phyloP scores from a whole-genome alignment of 2,797 vertebrate genomes.

The Salarias fasciatus region DNA sequence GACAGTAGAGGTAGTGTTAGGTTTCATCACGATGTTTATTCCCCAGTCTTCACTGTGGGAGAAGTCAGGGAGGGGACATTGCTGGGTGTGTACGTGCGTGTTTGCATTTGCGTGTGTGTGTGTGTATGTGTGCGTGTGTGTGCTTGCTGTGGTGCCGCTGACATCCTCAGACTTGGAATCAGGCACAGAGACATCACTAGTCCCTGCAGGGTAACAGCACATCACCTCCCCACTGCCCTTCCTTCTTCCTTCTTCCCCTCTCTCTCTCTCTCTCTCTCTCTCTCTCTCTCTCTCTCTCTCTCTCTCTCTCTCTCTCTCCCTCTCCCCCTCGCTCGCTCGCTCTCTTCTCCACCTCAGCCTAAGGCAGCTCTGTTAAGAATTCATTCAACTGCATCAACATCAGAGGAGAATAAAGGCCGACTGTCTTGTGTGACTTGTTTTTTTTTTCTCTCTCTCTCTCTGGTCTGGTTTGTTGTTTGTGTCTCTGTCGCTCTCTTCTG shows the following conservation, averaged over 20 bases:
- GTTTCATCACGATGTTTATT: constrained; percentile 82
- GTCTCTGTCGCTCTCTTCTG: constrained; percentile 27
- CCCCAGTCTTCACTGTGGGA: constrained; percentile 32
- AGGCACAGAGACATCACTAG: constrained; percentile 46
- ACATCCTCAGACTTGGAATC: constrained; percentile 59
- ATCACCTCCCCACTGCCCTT: constrained; percentile 34
- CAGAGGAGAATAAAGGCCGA: constrained; percentile 18
- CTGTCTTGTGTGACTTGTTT: constrained; percentile 11
- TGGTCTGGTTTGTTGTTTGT: constrained; percentile 5
- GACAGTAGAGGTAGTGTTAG: constrained; percentile 65
- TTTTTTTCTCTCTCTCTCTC: background rate
- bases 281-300: no score
- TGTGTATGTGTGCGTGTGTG: constrained; percentile 7
- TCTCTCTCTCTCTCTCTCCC: background rate
- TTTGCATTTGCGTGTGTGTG: constrained; percentile 9
- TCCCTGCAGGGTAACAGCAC: constrained; percentile 58
- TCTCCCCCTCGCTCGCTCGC: constrained; percentile 9
- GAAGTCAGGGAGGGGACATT: constrained; percentile 35
- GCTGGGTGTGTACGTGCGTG: constrained; percentile 10
- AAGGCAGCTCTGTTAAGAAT: constrained; percentile 35
- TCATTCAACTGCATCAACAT: constrained; percentile 16
- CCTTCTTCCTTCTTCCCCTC: constrained; percentile 15
- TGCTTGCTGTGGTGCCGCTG: constrained; percentile 40
- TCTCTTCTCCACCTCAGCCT: constrained; percentile 27
- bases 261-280: no score